Conservation (phyloP, 2,113 vertebrate species). For the Coreoperca whiteheadi region DNA sequence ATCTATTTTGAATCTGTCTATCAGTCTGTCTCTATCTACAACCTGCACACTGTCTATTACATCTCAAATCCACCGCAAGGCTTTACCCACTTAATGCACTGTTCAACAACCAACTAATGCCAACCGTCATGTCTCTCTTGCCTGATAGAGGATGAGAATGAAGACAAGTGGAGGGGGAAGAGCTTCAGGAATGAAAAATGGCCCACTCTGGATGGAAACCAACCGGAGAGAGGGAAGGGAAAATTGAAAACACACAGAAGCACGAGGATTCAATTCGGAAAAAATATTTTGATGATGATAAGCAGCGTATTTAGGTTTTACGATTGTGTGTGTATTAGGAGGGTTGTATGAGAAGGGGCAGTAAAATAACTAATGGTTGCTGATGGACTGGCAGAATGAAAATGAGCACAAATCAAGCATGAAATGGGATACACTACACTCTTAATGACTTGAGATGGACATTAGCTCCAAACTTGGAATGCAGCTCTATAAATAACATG, state of each 20-base stretch:
- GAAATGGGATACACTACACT: constrained; percentile 49
- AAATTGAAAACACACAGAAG: constrained; percentile 39
- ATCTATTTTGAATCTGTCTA: constrained; percentile 66
- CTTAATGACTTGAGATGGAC: constrained; percentile 37
- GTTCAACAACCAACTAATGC: constrained; percentile 53
- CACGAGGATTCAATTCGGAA: constrained; percentile 4
- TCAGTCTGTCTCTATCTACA: constrained; percentile 74
- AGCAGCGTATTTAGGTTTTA: neutral
- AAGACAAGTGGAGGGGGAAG: constrained; percentile 21
- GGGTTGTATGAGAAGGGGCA: constrained; percentile 17
- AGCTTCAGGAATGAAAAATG: constrained; percentile 20
- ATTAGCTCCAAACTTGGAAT: constrained; percentile 31
- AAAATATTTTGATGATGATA: constrained; percentile 8
- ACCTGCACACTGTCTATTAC: constrained; percentile 51
- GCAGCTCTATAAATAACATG: constrained; percentile 22
- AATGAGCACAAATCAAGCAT: constrained; percentile 62
- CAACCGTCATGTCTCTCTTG: constrained; percentile 40
- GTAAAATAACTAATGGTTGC: constrained; percentile 49
- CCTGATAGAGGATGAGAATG: constrained; percentile 51
- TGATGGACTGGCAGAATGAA: constrained; percentile 59
- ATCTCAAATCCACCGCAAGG: constrained; percentile 51
- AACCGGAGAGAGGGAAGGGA: neutral
- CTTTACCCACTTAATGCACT: constrained; percentile 55
- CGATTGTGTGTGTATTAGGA: constrained; percentile 9
- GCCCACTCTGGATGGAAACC: constrained; percentile 14